Evolutionary conservation across 1,140 invertebrate species (phyloP).

Genomic region (Lysiphlebus fabarum): DNA sequence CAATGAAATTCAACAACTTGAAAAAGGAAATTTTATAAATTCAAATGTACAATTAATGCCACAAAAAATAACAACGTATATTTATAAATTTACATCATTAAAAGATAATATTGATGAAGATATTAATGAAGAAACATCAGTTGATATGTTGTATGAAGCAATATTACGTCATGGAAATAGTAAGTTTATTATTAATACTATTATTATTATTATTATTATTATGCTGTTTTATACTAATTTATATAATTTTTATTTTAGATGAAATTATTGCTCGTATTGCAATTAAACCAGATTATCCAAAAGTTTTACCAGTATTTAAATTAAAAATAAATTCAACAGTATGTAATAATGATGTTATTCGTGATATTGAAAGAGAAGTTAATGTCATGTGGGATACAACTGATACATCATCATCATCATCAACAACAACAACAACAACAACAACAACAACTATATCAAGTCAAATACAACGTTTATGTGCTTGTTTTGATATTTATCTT

Average conservation of each 20-base stretch:
- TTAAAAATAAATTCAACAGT: slow-evolving; percentile 58
- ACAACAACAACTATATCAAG: slow-evolving; percentile 61
- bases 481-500: slow-evolving; percentile 82
- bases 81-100: slow-evolving; percentile 44
- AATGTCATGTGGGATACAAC: slow-evolving; percentile 51
- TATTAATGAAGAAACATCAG: neutral
- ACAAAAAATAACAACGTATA: slow-evolving; percentile 41
- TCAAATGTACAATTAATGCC: slow-evolving; percentile 37
- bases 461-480: slow-evolving; percentile 75
- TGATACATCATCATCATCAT: no score
- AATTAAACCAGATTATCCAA: slow-evolving; percentile 79
- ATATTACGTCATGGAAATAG: slow-evolving; percentile 68
- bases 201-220: slow-evolving; percentile 14
- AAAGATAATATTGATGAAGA: slow-evolving; percentile 36
- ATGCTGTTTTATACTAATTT: slow-evolving; percentile 4
- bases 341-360: slow-evolving; percentile 34
- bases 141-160: slow-evolving; percentile 67
- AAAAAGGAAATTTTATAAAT: slow-evolving; percentile 58
- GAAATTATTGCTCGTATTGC: slow-evolving; percentile 73
- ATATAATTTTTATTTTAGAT: slow-evolving; percentile 51
- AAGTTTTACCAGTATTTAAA: slow-evolving; percentile 71
- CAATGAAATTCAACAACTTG: slow-evolving; percentile 74
- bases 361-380: slow-evolving; percentile 52
- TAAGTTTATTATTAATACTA: slow-evolving; percentile 39
- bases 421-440: no score